These are phyloP conservation scores for Leucosticte australis DNA, from an alignment of 2,113 vertebrate species.

Conservation along the genomic window DNA sequence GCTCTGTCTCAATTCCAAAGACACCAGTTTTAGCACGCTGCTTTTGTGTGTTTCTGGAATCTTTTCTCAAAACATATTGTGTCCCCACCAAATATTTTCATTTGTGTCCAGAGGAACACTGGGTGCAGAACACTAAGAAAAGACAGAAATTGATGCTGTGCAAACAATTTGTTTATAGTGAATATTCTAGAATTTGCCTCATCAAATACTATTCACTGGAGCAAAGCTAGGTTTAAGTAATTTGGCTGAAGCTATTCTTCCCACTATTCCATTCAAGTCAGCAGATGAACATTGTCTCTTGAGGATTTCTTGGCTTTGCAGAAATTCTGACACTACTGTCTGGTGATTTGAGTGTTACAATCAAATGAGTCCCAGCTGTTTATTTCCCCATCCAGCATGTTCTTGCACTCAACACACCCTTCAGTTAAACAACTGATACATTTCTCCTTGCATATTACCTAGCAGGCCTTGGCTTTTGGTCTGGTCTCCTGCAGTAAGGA, in stretches of 20 bases:
- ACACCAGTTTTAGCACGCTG: background rate
- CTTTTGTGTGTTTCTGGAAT: background rate
- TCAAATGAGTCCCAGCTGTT: constrained; percentile 12
- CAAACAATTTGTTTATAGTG: background rate
- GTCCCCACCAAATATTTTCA: background rate
- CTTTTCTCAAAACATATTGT: background rate
- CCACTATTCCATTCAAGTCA: constrained; percentile 27
- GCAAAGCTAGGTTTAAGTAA: background rate
- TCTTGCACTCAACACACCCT: background rate
- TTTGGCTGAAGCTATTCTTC: constrained; percentile 10
- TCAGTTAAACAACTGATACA: background rate
- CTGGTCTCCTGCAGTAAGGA: background rate
- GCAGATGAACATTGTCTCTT: constrained; percentile 9
- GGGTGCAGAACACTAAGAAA: background rate
- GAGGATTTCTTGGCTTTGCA: background rate
- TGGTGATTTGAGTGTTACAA: background rate
- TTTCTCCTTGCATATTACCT: background rate
- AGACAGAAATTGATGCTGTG: background rate
- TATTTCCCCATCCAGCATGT: background rate
- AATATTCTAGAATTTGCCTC: constrained; percentile 9
- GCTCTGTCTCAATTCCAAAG: background rate
- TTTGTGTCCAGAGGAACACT: background rate
- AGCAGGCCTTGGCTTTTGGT: background rate
- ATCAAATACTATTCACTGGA: background rate
- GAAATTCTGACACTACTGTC: constrained; percentile 43